These are phyloP conservation scores for Equus quagga DNA, from an alignment of 2,113 vertebrate species.

Conservation along the genomic window DNA sequence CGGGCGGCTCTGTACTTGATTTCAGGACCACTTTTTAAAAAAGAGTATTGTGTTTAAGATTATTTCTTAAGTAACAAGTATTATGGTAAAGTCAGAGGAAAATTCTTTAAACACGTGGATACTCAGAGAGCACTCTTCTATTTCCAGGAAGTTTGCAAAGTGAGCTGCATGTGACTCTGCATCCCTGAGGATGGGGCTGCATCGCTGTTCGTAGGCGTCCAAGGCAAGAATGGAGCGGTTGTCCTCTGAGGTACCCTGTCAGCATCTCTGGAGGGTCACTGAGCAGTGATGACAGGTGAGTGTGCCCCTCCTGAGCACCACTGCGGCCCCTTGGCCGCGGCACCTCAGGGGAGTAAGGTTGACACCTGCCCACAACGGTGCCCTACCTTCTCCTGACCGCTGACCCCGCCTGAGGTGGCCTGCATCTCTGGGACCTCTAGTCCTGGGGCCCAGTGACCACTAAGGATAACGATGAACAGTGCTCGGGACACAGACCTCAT, in stretches of 20 bases:
- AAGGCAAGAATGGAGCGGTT: fast-evolving
- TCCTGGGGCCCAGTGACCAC: not conserved
- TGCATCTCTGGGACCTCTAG: too few relatives aligned
- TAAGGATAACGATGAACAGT: not conserved
- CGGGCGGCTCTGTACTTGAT: not conserved
- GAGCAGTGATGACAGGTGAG: not conserved
- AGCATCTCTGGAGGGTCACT: not conserved
- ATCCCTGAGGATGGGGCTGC: fast-evolving
- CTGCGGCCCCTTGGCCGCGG: fast-evolving
- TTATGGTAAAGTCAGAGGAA: not conserved
- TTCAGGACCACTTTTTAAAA: not conserved
- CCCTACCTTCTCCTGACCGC: not conserved
- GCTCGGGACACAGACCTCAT: not conserved
- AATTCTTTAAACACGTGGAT: not conserved
- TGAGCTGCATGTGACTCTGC: fast-evolving
- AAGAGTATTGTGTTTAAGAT: not conserved
- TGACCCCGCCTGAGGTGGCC: fast-evolving
- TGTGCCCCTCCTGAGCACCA: fast-evolving
- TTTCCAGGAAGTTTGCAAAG: not conserved
- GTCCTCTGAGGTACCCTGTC: too few relatives aligned
- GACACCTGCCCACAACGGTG: not conserved
- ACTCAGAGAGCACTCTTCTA: not conserved
- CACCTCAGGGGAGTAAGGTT: fast-evolving
- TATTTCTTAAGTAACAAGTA: not conserved
- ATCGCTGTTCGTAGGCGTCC: not conserved